Conservation (phyloP, 2,888 invertebrate species). For the Nasonia oneida region DNA sequence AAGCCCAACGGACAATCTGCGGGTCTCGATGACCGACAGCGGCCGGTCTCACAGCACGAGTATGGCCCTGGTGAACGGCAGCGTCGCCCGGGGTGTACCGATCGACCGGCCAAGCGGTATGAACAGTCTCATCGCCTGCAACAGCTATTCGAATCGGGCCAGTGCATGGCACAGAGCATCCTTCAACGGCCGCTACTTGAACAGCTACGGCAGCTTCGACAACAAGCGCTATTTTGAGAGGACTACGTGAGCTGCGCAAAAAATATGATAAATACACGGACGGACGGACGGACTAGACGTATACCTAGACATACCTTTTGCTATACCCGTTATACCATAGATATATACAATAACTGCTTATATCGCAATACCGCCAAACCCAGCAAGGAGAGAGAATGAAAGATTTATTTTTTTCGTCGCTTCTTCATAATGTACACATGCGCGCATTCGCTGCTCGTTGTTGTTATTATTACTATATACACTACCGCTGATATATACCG, state of each 20-base stretch:
- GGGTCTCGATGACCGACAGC: constrained; percentile 72
- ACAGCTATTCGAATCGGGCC: constrained; percentile 87
- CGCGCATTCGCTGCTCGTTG: constrained; percentile 3
- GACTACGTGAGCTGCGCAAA: constrained; percentile 72
- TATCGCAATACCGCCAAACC: background rate
- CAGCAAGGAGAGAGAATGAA: constrained; percentile 52
- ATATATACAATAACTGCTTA: background rate
- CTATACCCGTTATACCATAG: too few relatives aligned
- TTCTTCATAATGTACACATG: background rate
- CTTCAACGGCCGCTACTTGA: constrained; percentile 80
- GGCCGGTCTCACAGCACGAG: constrained; percentile 69
- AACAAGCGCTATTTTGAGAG: constrained; percentile 74
- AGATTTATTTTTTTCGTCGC: constrained; percentile 39
- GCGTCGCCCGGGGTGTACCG: constrained; percentile 80
- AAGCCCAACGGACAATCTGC: constrained; percentile 70
- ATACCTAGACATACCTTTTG: background rate
- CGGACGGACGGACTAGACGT: background rate
- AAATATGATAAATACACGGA: background rate
- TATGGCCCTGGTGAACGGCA: constrained; percentile 40
- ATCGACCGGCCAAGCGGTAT: constrained; percentile 87
- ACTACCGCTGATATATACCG: background rate
- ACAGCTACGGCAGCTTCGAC: constrained; percentile 81
- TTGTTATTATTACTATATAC: background rate
- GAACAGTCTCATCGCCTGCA: constrained; percentile 88
- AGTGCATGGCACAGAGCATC: constrained; percentile 81